Percentiles rank a stretch among this genome's conserved stretches.
Evolutionary conservation across 2,888 invertebrate genomes (phyloP).

Genomic region (Tipula helvola): DNA sequence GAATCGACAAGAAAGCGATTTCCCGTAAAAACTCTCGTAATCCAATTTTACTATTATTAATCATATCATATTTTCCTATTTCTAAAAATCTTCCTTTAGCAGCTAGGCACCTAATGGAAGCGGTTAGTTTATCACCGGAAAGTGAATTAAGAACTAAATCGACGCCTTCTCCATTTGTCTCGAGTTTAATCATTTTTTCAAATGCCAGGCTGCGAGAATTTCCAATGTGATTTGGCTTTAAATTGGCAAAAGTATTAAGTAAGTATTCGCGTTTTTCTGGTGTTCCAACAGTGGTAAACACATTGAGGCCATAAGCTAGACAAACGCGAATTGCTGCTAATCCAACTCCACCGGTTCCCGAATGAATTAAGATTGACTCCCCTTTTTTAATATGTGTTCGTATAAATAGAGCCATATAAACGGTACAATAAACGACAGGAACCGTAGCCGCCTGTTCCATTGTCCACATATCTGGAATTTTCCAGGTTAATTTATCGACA

Average conservation of each 20-base stretch:
- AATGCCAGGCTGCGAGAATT: conserved; percentile 80
- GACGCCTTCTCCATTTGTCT: conserved; percentile 78
- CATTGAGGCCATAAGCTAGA: conserved; percentile 47
- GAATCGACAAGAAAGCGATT: conserved; percentile 62
- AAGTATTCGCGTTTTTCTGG: conserved; percentile 52
- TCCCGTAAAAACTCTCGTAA: conserved; percentile 57
- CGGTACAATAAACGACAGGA: conserved; percentile 63
- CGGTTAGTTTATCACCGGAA: conserved; percentile 79
- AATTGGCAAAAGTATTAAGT: conserved; percentile 38
- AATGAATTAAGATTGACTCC: conserved; percentile 40
- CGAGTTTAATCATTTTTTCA: conserved; percentile 66
- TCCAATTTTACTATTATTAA: conserved; percentile 47
- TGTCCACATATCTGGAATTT: conserved; percentile 57
- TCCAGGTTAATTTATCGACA: conserved; percentile 41
- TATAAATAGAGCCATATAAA: conserved; percentile 41
- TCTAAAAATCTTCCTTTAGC: conserved; percentile 60
- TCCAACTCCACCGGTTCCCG: conserved; percentile 60
- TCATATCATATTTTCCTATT: conserved; percentile 76
- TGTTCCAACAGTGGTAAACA: conserved; percentile 59
- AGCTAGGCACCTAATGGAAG: conserved; percentile 49
- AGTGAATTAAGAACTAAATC: conserved; percentile 85
- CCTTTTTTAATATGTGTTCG: conserved; percentile 28
- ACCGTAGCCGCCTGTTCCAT: conserved; percentile 64
- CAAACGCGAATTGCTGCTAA: conserved; percentile 66
- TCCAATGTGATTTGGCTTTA: conserved; percentile 57